Evolutionary conservation across 1,140 invertebrate genomes (phyloP).

Genomic region (Drosophila gunungcola): DNA sequence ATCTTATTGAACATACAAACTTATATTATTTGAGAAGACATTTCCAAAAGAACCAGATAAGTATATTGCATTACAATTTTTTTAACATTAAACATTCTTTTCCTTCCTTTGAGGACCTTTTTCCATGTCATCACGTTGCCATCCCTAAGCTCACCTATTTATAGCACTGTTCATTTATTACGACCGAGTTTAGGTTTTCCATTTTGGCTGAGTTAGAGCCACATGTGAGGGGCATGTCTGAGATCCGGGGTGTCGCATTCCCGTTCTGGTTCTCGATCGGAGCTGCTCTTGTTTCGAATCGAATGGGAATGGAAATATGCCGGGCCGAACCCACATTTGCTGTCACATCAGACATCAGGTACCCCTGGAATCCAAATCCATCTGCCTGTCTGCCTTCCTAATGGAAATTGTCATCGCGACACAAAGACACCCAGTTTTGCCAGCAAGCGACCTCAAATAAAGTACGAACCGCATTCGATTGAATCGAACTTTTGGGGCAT

Average conservation of each 20-base stretch:
- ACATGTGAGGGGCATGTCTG: conserved; percentile 70
- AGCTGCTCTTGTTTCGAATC: conserved; percentile 61
- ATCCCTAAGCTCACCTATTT: conserved; percentile 38
- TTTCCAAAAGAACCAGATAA: no score
- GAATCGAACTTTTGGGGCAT: conserved; percentile 45
- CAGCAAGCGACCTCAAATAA: conserved; percentile 10
- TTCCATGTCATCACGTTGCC: conserved; percentile 10
- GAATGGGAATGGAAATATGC: background rate
- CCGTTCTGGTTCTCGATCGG: conserved; percentile 43
- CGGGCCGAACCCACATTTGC: conserved; percentile 69
- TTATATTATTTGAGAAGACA: no score
- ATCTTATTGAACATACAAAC: no score
- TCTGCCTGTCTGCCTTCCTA: conserved; percentile 56
- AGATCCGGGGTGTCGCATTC: conserved; percentile 33
- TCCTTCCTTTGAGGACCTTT: background rate
- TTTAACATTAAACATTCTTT: no score
- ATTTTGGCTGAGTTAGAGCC: conserved; percentile 35
- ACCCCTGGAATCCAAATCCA: conserved; percentile 65
- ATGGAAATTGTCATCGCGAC: conserved; percentile 78
- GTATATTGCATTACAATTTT: no score
- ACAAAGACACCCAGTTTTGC: conserved; percentile 28
- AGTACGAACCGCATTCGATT: conserved; percentile 61
- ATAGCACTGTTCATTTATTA: conserved; percentile 70
- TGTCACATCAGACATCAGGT: conserved; percentile 69
- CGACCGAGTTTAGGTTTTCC: conserved; percentile 62